A percentile compares a stretch with the other conserved stretches of the same genome.
Conservation (phyloP, 2,113 vertebrate genomes). For the Pachyramphus minor region DNA sequence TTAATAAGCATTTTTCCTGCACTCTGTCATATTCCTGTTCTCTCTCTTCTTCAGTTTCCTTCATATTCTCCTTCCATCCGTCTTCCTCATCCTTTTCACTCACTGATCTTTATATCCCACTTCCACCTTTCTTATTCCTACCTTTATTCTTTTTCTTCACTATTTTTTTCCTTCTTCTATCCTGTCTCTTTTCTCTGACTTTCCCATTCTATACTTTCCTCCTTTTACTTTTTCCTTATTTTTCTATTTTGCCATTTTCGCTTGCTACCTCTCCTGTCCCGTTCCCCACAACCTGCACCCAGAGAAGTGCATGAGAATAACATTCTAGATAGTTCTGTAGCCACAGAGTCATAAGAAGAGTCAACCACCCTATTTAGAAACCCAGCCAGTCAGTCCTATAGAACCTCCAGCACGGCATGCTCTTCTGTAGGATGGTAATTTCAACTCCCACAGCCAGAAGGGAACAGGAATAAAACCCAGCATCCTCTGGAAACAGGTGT, state of each 20-base stretch:
- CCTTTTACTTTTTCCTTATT: not conserved
- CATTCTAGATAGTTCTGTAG: not conserved
- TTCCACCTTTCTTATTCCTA: not conserved
- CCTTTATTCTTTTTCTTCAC: not conserved
- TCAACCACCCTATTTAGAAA: not conserved
- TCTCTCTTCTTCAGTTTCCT: not conserved
- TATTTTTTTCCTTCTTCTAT: not conserved
- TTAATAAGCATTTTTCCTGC: not conserved
- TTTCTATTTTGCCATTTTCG: not conserved
- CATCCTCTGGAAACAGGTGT: not conserved
- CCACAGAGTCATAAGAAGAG: not conserved
- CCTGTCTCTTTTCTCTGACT: not conserved
- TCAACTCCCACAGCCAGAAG: not conserved
- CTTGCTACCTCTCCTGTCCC: not conserved
- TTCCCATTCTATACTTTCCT: not conserved
- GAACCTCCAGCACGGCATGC: not conserved
- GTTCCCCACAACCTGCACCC: not conserved
- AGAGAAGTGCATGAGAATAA: not conserved
- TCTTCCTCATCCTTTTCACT: not conserved
- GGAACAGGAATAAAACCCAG: not conserved
- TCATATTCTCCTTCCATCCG: not conserved
- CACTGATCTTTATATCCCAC: not conserved
- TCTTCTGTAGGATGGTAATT: not conserved
- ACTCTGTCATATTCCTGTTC: not conserved
- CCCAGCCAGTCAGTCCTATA: not conserved